A percentile compares a stretch with the other conserved stretches of the same genome.
Evolutionary conservation across 1,140 invertebrate genomes (phyloP).

Genomic region (Colletes gigas): DNA sequence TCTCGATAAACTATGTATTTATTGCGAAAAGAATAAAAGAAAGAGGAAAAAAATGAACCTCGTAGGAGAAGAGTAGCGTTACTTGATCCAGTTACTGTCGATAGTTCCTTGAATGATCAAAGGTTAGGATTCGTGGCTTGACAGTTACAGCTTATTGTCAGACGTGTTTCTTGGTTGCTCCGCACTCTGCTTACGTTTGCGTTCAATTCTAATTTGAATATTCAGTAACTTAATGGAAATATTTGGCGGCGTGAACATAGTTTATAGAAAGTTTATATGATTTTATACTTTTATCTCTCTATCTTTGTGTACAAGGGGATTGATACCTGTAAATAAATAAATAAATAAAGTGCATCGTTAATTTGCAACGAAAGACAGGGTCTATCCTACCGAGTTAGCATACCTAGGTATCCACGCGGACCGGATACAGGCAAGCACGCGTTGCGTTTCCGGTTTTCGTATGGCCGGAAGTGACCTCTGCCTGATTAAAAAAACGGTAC

Average conservation of each 20-base stretch:
- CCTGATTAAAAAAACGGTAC: constrained; percentile 60
- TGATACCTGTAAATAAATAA: not conserved
- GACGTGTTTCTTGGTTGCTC: too few relatives aligned
- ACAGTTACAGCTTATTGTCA: too few relatives aligned
- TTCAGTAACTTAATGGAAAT: too few relatives aligned
- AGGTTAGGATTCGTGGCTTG: not conserved
- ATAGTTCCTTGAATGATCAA: constrained; percentile 60
- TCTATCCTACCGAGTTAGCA: constrained; percentile 14
- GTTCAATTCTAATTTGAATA: too few relatives aligned
- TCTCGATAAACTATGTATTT: too few relatives aligned
- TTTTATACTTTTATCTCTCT: too few relatives aligned
- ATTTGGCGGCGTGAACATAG: too few relatives aligned
- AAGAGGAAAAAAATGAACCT: constrained; percentile 40
- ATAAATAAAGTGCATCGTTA: constrained; percentile 26
- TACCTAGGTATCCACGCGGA: too few relatives aligned
- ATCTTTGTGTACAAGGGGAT: too few relatives aligned
- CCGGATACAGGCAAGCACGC: constrained; percentile 66
- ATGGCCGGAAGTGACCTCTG: constrained; percentile 65
- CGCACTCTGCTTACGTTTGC: too few relatives aligned
- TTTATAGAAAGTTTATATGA: too few relatives aligned
- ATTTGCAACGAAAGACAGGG: not conserved
- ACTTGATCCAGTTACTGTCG: constrained; percentile 62
- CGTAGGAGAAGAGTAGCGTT: constrained; percentile 38
- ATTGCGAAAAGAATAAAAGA: constrained; percentile 39
- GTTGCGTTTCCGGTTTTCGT: constrained; percentile 62